Percentiles rank a stretch among this genome's conserved stretches.
Evolutionary conservation across 2,797 vertebrate species (phyloP).

Genomic region (Typhlichthys eigenmanni): DNA sequence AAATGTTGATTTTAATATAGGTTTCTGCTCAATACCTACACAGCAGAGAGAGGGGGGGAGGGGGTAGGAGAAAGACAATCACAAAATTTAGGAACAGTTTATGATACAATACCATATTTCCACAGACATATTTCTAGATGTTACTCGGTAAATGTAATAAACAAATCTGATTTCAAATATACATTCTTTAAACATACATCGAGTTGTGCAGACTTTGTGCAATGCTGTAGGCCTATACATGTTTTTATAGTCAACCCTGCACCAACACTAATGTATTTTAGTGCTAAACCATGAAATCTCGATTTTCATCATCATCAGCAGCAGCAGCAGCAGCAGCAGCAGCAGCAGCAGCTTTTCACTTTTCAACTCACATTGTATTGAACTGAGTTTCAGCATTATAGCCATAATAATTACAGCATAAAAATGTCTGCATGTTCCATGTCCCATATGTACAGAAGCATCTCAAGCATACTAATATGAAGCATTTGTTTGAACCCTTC

Average conservation of each 20-base stretch:
- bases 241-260: constrained; percentile 41
- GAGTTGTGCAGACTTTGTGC: constrained; percentile 65
- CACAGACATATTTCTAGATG: constrained; percentile 57
- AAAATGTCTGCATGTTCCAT: constrained; percentile 34
- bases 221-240: constrained; percentile 51
- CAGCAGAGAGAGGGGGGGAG: not conserved
- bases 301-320: constrained; percentile 21
- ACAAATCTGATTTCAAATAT: constrained; percentile 58
- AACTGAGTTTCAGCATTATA: constrained; percentile 43
- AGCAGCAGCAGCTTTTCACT: constrained; percentile 29
- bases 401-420: constrained; percentile 50
- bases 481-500: constrained; percentile 17
- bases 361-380: constrained; percentile 37
- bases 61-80: constrained; percentile 42
- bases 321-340: constrained; percentile 32
- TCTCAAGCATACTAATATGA: constrained; percentile 30
- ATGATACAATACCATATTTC: constrained; percentile 61
- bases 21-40: constrained; percentile 10
- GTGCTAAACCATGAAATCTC: constrained; percentile 51
- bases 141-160: constrained; percentile 52
- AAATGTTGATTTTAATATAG: not conserved
- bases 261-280: constrained; percentile 37
- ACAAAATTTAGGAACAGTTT: constrained; percentile 60
- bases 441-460: constrained; percentile 41
- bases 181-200: constrained; percentile 65